Evolutionary conservation across 2,797 vertebrate genomes (phyloP).

Genomic region (Pelobates cultripes): DNA sequence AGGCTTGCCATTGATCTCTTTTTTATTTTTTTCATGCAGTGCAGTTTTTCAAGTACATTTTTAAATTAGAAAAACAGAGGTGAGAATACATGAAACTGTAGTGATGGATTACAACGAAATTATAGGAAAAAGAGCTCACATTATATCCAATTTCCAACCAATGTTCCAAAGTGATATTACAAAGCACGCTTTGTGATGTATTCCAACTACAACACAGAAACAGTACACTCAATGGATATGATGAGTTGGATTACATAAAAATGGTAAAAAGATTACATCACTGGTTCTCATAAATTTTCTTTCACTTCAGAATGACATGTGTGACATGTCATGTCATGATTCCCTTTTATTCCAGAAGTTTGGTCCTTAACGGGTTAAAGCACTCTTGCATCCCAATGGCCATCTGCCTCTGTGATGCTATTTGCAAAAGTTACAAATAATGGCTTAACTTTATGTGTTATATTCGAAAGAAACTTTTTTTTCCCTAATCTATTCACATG

Average conservation of each 20-base stretch:
- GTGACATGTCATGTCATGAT: too few species aligned
- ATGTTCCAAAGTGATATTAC: background rate
- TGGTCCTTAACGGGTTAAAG: too few species aligned
- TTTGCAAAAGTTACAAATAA: too few species aligned
- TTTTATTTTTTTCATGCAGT: background rate
- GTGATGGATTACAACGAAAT: background rate
- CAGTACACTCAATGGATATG: background rate
- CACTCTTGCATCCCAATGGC: too few species aligned
- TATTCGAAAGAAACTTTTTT: too few species aligned
- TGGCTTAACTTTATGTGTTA: too few species aligned
- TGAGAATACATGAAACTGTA: background rate
- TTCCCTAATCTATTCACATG: too few species aligned
- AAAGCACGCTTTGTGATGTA: slow-evolving; percentile 7
- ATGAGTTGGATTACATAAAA: background rate
- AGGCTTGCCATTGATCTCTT: background rate
- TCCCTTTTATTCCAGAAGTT: too few species aligned
- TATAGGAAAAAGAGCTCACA: background rate
- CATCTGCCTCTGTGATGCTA: too few species aligned
- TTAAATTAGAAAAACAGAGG: background rate
- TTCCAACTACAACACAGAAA: background rate
- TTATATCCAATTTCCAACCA: background rate
- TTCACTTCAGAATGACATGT: too few species aligned
- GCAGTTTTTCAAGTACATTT: background rate
- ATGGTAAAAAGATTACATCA: background rate
- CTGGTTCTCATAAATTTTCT: too few species aligned